These are phyloP conservation scores for Antennarius maculatus DNA, from an alignment of 2,797 vertebrate genomes.

Conservation along the genomic window DNA sequence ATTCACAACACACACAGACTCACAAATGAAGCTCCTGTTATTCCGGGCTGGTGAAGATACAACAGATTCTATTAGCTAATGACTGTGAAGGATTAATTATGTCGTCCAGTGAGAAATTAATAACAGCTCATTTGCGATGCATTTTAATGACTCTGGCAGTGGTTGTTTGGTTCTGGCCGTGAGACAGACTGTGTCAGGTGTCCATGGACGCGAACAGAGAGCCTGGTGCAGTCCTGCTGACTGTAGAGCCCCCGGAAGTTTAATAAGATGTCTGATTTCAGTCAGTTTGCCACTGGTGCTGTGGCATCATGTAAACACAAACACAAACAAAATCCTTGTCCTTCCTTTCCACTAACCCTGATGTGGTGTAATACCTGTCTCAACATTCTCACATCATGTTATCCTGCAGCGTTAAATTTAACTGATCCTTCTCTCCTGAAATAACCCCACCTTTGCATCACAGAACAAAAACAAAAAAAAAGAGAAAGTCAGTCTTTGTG, in stretches of 20 bases:
- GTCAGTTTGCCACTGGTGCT: slow-evolving; percentile 27
- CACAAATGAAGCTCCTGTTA: slow-evolving; percentile 16
- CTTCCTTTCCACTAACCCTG: neutral
- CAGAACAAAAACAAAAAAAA: slow-evolving; percentile 15
- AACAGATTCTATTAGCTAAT: slow-evolving; percentile 61
- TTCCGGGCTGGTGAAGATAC: slow-evolving; percentile 13
- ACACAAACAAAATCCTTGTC: slow-evolving; percentile 10
- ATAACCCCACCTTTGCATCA: slow-evolving; percentile 12
- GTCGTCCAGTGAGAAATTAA: slow-evolving; percentile 63
- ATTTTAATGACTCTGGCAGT: slow-evolving; percentile 57
- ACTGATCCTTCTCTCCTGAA: slow-evolving; percentile 1
- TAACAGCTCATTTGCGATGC: slow-evolving; percentile 63
- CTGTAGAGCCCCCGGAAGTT: slow-evolving; percentile 29
- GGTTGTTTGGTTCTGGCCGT: slow-evolving; percentile 43
- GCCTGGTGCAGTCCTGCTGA: slow-evolving; percentile 32
- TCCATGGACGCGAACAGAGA: slow-evolving; percentile 35
- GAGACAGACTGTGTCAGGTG: slow-evolving; percentile 46
- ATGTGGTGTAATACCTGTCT: neutral
- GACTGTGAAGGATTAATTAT: slow-evolving; percentile 63
- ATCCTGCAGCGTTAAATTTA: neutral
- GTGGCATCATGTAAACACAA: neutral
- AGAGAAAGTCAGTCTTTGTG: slow-evolving; percentile 10
- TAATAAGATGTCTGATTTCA: slow-evolving; percentile 24
- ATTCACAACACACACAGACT: no score
- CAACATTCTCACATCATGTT: neutral